Conservation (phyloP, 2,113 vertebrate species). For the Cygnus atratus region DNA sequence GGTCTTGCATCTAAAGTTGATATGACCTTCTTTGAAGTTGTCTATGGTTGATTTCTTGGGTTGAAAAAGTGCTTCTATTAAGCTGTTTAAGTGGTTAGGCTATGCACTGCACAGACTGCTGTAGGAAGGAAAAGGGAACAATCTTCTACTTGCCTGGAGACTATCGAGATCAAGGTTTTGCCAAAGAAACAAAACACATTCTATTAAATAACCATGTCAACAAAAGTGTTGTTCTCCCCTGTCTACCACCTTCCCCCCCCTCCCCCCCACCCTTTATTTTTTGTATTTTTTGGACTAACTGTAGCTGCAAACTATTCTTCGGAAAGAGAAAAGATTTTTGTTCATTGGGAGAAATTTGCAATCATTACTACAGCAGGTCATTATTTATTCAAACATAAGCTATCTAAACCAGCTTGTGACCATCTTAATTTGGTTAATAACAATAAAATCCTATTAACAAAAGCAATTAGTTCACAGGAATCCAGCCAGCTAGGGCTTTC, state of each 20-base stretch:
- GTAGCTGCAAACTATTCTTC: not conserved
- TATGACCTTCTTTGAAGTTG: constrained; percentile 22
- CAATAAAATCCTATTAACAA: constrained; percentile 15
- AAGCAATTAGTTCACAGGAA: not conserved
- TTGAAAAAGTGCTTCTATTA: not conserved
- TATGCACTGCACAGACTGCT: not conserved
- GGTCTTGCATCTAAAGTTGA: constrained; percentile 19
- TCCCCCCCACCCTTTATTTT: not conserved
- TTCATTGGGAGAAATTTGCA: not conserved
- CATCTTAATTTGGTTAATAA: not conserved
- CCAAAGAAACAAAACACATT: not conserved
- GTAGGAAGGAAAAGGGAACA: not conserved
- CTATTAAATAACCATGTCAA: not conserved
- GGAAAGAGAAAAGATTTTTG: not conserved
- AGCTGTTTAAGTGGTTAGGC: not conserved
- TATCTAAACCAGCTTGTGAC: not conserved
- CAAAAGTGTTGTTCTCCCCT: not conserved
- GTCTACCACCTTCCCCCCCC: no score
- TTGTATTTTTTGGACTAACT: not conserved
- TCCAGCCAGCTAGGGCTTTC: not conserved
- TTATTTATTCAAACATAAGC: not conserved
- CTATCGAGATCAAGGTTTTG: not conserved
- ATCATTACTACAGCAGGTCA: not conserved
- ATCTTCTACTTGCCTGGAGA: not conserved
- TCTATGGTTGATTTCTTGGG: not conserved